These are phyloP conservation scores for Gobionotothen gibberifrons DNA, from an alignment of 2,797 vertebrate species.

Conservation along the genomic window DNA sequence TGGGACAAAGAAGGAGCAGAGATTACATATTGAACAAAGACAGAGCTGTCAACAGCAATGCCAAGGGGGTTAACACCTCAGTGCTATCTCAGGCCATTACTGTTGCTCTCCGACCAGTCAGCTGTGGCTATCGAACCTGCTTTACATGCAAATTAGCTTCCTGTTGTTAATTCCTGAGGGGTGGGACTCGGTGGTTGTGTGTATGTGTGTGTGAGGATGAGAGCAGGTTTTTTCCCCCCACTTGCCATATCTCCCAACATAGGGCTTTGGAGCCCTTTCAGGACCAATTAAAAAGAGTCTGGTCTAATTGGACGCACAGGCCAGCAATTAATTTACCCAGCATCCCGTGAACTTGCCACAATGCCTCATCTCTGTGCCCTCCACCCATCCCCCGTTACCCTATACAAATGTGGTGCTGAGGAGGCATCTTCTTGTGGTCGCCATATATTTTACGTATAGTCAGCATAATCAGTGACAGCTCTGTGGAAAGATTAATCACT, in stretches of 20 bases:
- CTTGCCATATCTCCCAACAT: conserved; percentile 64
- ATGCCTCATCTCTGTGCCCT: conserved; percentile 64
- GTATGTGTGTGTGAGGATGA: conserved; percentile 32
- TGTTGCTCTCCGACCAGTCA: conserved; percentile 75
- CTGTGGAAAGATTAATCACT: conserved; percentile 79
- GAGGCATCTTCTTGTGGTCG: conserved; percentile 68
- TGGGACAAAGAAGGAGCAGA: conserved; percentile 31
- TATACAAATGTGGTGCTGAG: conserved; percentile 72
- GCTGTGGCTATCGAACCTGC: conserved; percentile 79
- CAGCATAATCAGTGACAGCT: conserved; percentile 81
- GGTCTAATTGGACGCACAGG: conserved; percentile 83
- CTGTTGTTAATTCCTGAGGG: conserved; percentile 79
- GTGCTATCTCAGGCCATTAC: conserved; percentile 75
- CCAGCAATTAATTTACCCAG: conserved; percentile 83
- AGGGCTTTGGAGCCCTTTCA: conserved; percentile 80
- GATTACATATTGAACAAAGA: conserved; percentile 31
- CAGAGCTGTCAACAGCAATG: conserved; percentile 49
- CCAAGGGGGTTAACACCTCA: conserved; percentile 61
- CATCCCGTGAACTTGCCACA: conserved; percentile 71
- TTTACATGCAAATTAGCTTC: conserved; percentile 84
- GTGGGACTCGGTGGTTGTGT: conserved; percentile 63
- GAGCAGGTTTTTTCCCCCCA: conserved; percentile 17
- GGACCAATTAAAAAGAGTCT: conserved; percentile 81
- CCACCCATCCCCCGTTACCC: conserved; percentile 47
- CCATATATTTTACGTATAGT: conserved; percentile 69